Evolutionary conservation across 2,797 vertebrate genomes (phyloP).

Genomic region (Molossus alvarezi): DNA sequence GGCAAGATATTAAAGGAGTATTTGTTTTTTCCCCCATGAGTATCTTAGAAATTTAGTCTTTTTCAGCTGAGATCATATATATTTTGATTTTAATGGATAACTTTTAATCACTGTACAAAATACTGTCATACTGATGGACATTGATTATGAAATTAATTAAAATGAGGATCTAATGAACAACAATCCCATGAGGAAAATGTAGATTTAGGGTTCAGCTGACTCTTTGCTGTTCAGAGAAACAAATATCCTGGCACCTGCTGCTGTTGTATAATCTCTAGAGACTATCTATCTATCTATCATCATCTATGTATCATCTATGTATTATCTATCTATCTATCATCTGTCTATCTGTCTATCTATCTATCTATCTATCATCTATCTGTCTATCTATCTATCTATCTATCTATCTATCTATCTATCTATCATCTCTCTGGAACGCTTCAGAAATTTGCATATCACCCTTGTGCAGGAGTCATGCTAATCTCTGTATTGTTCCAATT

Average conservation of each 20-base stretch:
- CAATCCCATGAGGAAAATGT: background rate
- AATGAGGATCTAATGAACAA: slow-evolving; percentile 1
- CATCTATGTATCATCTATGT: too few species aligned
- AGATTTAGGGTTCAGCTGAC: slow-evolving; percentile 37
- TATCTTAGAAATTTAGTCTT: slow-evolving; percentile 42
- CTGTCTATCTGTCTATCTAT: too few species aligned
- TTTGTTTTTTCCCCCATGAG: background rate
- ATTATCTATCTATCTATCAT: too few species aligned
- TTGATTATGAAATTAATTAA: slow-evolving; percentile 70
- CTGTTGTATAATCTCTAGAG: background rate
- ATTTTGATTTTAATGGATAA: slow-evolving; percentile 46
- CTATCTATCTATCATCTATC: too few species aligned
- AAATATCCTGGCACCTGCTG: slow-evolving; percentile 27
- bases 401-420: too few species aligned
- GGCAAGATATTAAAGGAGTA: background rate
- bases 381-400: too few species aligned
- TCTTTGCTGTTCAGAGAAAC: slow-evolving; percentile 33
- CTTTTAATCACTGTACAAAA: background rate
- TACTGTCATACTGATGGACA: slow-evolving; percentile 7
- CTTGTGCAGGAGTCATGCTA: too few species aligned
- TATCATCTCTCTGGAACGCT: too few species aligned
- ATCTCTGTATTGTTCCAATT: too few species aligned
- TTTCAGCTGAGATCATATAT: background rate
- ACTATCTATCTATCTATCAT: too few species aligned
- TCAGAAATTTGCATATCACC: too few species aligned